These are phyloP conservation scores for Desmodus rotundus DNA, from an alignment of 2,113 vertebrate species.

Conservation along the genomic window DNA sequence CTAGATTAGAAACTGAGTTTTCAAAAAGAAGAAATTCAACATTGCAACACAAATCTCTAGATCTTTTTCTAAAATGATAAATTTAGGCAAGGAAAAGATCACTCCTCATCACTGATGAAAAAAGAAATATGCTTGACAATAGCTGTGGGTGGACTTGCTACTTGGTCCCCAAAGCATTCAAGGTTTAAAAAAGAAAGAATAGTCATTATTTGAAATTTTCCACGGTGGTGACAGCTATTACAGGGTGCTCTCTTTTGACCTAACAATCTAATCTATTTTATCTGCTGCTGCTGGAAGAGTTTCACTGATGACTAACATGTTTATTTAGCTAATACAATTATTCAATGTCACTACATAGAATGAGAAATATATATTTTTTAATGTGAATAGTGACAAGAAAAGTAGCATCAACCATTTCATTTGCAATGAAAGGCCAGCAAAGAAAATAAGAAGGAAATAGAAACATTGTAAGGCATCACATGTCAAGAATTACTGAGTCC, in stretches of 20 bases:
- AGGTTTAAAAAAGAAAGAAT: conserved; percentile 54
- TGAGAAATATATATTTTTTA: conserved; percentile 41
- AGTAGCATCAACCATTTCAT: conserved; percentile 21
- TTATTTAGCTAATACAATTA: conserved; percentile 59
- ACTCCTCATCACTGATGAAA: conserved; percentile 61
- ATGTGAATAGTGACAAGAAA: conserved; percentile 30
- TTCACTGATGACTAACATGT: conserved; percentile 52
- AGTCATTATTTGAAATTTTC: conserved; percentile 61
- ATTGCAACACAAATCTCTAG: conserved; percentile 30
- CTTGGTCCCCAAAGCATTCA: conserved; percentile 68
- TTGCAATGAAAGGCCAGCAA: conserved; percentile 12
- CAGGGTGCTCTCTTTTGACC: conserved; percentile 44
- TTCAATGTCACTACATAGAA: conserved; percentile 15
- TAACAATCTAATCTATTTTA: conserved; percentile 31
- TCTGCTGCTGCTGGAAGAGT: conserved; percentile 28
- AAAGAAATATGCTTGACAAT: conserved; percentile 72
- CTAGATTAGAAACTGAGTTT: conserved; percentile 24
- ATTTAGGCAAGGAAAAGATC: conserved; percentile 62
- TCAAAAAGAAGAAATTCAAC: conserved; percentile 33
- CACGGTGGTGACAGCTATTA: conserved; percentile 48
- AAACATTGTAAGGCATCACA: not conserved
- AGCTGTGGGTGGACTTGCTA: conserved; percentile 63
- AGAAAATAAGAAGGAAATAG: conserved; percentile 38
- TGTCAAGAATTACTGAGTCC: conserved; percentile 29
- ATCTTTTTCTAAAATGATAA: conserved; percentile 62